Evolutionary conservation across 2,888 invertebrate species (phyloP).

Genomic region (Luperina nickerlii): DNA sequence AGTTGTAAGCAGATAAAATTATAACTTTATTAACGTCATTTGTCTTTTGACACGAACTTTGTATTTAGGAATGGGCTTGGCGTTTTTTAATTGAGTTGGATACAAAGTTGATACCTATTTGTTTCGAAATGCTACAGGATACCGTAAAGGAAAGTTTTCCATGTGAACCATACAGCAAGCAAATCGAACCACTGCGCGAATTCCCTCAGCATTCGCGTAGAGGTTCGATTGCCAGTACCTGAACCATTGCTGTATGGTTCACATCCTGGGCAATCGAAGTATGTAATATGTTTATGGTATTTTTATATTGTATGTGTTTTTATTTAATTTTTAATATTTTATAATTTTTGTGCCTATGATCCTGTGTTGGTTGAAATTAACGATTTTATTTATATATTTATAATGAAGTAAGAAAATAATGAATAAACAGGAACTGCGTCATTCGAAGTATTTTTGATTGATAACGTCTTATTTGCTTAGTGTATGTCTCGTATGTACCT

Average conservation of each 20-base stretch:
- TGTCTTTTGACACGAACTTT: constrained; percentile 34
- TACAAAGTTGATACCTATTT: constrained; percentile 14
- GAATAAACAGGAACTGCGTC: neutral
- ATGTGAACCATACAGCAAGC: no score
- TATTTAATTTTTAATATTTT: no score
- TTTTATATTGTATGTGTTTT: neutral
- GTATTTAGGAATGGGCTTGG: neutral
- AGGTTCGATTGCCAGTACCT: neutral
- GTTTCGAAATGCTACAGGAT: constrained; percentile 1
- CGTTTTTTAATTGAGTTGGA: constrained; percentile 1
- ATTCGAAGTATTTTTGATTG: neutral
- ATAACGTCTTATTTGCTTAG: neutral
- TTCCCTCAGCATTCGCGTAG: no score
- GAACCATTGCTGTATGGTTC: neutral
- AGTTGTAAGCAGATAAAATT: constrained; percentile 45
- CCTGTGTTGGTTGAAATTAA: neutral
- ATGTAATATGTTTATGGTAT: no score
- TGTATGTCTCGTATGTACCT: neutral
- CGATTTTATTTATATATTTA: neutral
- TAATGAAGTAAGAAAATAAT: neutral
- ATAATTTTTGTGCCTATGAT: neutral
- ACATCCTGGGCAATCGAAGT: neutral
- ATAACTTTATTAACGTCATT: constrained; percentile 31
- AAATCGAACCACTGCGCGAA: no score
- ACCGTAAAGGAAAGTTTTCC: neutral